Evolutionary conservation across 1,140 invertebrate genomes (phyloP), one percentile per base, ranked within the genome.

Genomic region (Hyposmocoma kahamanoa): DNA sequence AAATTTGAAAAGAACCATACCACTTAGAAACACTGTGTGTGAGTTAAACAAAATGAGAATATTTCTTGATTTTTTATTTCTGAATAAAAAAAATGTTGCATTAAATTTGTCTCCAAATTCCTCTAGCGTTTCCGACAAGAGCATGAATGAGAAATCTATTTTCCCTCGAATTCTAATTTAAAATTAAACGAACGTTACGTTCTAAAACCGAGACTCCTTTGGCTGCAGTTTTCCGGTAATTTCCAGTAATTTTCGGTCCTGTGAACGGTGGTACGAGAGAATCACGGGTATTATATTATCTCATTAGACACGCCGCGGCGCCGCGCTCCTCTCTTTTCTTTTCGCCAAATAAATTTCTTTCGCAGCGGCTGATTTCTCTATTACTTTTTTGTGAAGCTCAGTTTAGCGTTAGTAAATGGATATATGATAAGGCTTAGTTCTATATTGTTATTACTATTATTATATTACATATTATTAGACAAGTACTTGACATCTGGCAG

Each of bases 211-310:
- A 48, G 62, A 59, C 63, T 71, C 62, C 58, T 57, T 57, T 51
- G 61, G 62, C 57, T 84, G 73, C 75, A 78, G 73, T 84, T 84
- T 80, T 76, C 77, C 72, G 67, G 32, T 36, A 36, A 36, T 36
- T 36, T 36, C 32, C 32, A 36, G 73, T 84, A 80, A 81, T 79
- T 84, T 81, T 78, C 65, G 72, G 77, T 74, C 59, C 66, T 57
- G 67, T 61, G 68, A 77, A 72, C 72, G 67, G 55, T 67, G 62
- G 66, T 67, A 56, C 62, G 67, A 67, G 65, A 53, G 70, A 81
- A 84, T 82, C 77, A 70, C 74, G 71, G 74, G 76, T 80, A 84
- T 84, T 80, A 84, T 80, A 81, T 84, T 84, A 81, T 82, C 76
- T 80, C 77, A 80, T 84, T 84, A 84, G 77, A 78, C 66, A 80